A percentile compares a stretch with the other conserved stretches of the same genome.
Conservation (phyloP, 2,797 vertebrate genomes). For the Pseudopleuronectes americanus region DNA sequence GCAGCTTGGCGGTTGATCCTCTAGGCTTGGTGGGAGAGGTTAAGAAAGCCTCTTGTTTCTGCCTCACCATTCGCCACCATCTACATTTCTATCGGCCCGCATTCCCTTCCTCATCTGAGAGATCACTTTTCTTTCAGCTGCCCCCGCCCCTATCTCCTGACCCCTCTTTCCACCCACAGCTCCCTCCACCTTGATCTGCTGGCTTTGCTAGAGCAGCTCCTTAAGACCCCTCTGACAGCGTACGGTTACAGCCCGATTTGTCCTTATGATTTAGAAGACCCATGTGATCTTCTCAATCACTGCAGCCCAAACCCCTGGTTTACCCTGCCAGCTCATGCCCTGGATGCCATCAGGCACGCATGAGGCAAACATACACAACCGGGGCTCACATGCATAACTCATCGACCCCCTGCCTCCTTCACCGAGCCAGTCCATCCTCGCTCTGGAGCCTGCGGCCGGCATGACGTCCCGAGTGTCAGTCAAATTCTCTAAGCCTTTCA, state of each 20-base stretch:
- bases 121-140: conserved; percentile 35
- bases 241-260: conserved; percentile 60
- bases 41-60: conserved; percentile 36
- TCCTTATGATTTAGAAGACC: conserved; percentile 68
- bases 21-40: conserved; percentile 37
- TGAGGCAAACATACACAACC: conserved; percentile 39
- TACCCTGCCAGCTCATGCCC: conserved; percentile 18
- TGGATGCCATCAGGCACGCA: conserved; percentile 36
- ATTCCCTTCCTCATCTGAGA: conserved; percentile 39
- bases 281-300: conserved; percentile 37
- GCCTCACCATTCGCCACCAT: conserved; percentile 19
- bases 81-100: conserved; percentile 26
- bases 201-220: conserved; percentile 62
- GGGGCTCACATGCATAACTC: conserved; percentile 39
- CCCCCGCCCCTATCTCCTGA: background rate
- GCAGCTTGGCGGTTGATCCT: conserved; percentile 50
- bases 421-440: conserved; percentile 34
- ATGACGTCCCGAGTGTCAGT: conserved; percentile 59
- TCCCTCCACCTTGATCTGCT: conserved; percentile 48
- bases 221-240: conserved; percentile 63
- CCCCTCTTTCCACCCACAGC: background rate
- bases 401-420: conserved; percentile 32
- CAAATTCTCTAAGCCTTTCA: conserved; percentile 56
- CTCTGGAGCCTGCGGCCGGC: conserved; percentile 49
- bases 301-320: conserved; percentile 30